A percentile compares a stretch with the other conserved stretches of the same genome.
phyloP scores from a whole-genome alignment of 2,113 vertebrate genomes.

The Hiodon tergisus region DNA sequence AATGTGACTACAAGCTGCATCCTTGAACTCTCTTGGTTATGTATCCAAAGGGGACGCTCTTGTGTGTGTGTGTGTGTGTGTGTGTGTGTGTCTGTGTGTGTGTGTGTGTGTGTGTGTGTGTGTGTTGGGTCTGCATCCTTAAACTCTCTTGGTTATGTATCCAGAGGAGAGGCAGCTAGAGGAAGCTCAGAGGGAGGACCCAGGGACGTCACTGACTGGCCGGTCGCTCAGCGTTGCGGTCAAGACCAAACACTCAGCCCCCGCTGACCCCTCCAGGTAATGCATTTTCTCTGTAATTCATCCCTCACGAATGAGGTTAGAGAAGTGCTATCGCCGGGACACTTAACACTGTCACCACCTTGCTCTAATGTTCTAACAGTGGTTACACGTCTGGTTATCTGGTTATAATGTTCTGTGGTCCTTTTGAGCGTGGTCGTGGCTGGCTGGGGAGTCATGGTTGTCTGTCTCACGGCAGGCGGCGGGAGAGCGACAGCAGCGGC shows the following conservation, averaged over 20 bases:
- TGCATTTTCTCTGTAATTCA: background rate
- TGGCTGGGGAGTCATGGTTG: background rate
- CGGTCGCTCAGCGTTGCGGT: slow-evolving; percentile 18
- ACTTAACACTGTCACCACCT: too few species aligned
- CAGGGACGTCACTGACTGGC: slow-evolving; percentile 40
- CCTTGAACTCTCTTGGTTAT: too few species aligned
- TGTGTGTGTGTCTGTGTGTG: background rate
- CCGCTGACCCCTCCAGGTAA: slow-evolving; percentile 25
- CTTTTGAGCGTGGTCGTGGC: too few species aligned
- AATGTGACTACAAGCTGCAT: too few species aligned
- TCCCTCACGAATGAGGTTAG: too few species aligned
- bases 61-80: background rate
- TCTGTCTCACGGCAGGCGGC: slow-evolving; percentile 39
- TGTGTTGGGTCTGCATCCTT: background rate
- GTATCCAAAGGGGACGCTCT: background rate
- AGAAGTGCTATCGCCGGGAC: too few species aligned
- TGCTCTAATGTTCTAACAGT: too few species aligned
- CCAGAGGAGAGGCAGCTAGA: slow-evolving; percentile 54
- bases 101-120: background rate
- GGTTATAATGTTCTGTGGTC: too few species aligned
- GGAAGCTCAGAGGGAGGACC: slow-evolving; percentile 27
- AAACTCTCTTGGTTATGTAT: background rate
- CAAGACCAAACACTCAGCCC: slow-evolving; percentile 26
- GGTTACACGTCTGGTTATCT: too few species aligned
- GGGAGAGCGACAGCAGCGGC: slow-evolving; percentile 36